Evolutionary conservation across 2,797 vertebrate genomes (phyloP), one percentile per base, ranked within the genome.

Genomic region (Lophius americanus): DNA sequence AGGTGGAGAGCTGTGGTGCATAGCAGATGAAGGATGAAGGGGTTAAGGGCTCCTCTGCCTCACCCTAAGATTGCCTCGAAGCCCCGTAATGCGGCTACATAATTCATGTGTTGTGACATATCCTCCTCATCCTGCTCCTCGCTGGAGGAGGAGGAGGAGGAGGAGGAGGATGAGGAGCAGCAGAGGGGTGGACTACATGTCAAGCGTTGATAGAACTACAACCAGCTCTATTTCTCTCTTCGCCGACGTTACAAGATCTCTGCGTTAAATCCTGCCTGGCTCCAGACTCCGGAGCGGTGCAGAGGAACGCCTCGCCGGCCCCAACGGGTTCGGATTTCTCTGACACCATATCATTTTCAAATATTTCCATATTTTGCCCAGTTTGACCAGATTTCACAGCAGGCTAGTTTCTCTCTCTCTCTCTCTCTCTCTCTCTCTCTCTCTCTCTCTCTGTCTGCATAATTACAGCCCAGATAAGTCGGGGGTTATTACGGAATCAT

Each of bases 81-180:
- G 84, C 88, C 76, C 74, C 48, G 72, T 60, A 62, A 59, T 42
- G 38, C 64, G 33, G 76, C 72, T 92, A 84, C 88, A 90, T 92
- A 85, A 93, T 91, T 91, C 86, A 92, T 90, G 74, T 13, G 9
- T 37, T 58, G 65, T 86, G 90, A 91, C 87, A 81, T 83, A 87
- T 86, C 84, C 67, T 76, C 79, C 68, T 76, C 76, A 72, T 58
- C 73, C 70, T 64, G 60, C 7, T 4, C 23, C 23, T 55, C 11
- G 9, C 75, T 60, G 72, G 67, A 78, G 61, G 44, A 51, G 70
- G 78, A 64, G 75, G 44, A 51, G 70, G 78, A 64, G 75, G 68
- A 62, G 64, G 61, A 6, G 23, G 60, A 49, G 70, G 70, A 75
- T 39, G 64, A 78, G 65, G 60, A 53, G 63, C 70, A 51, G 9